Conservation (phyloP, 2,113 vertebrate genomes). For the Charadrius vociferus region DNA sequence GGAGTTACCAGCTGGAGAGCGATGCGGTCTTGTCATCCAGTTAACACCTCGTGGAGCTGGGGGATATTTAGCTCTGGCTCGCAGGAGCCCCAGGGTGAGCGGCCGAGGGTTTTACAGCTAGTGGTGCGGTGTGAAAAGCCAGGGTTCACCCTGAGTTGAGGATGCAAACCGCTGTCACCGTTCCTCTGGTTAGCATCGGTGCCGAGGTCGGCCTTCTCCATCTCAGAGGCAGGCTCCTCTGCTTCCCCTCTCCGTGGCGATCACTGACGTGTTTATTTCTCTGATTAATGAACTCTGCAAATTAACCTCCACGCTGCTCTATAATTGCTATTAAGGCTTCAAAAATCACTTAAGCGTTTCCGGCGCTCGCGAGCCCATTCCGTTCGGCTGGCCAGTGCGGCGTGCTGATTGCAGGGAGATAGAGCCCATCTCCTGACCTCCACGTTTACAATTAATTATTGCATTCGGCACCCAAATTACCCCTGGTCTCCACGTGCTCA, state of each 20-base stretch:
- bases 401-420: slow-evolving; percentile 74
- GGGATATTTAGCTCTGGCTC: background rate
- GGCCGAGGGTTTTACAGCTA: background rate
- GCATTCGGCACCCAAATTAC: slow-evolving; percentile 78
- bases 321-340: slow-evolving; percentile 76
- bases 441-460: slow-evolving; percentile 79
- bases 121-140: background rate
- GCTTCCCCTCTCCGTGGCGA: slow-evolving; percentile 17
- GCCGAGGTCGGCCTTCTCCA: background rate
- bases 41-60: background rate
- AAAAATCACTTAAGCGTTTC: slow-evolving; percentile 77
- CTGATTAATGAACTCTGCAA: slow-evolving; percentile 76
- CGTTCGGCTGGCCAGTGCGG: slow-evolving; percentile 1
- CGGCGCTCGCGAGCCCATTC: slow-evolving; percentile 35
- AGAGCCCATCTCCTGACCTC: slow-evolving; percentile 72
- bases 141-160: fast-evolving
- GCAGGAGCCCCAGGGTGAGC: background rate
- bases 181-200: background rate
- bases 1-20: background rate
- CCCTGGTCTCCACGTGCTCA: slow-evolving; percentile 64
- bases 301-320: slow-evolving; percentile 74
- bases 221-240: background rate
- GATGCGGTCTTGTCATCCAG: background rate
- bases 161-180: background rate
- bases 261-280: slow-evolving; percentile 71